Base-by-base conservation (phyloP, 2,113 vertebrate species). In the Lophochroa leadbeateri region DNA sequence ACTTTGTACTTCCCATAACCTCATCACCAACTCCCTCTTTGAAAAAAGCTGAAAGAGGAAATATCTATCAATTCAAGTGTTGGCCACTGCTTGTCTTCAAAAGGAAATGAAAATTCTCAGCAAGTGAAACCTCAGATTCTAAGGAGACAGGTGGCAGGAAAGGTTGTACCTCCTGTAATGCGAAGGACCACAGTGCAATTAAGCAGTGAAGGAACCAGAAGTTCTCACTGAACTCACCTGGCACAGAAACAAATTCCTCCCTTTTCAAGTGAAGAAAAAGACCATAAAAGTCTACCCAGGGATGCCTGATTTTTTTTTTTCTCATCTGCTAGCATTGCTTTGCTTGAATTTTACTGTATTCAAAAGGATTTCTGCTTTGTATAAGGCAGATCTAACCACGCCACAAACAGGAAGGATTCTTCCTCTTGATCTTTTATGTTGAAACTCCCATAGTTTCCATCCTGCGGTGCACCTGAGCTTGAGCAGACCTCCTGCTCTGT, bases 41-140 rank as follows among this genome's bases (percentile, higher is more conserved):
- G 70, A 90, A 80, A 69, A 72, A 74, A 81, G 21, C 2, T 58
- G 52, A 76, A 75, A 80, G 33, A 88, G 35, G 75, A 88, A 93
- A 80, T 67, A 47, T 52, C 79, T 86, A 75, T 86, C 88, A 67
- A n/a, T 53, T 93, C 24, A 75, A 71, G 74, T 71, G 81, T 39
- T 53, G 58, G 31, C 28, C 33, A 64, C 77, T 46, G 63, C 67
- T 82, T 53, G 39, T 57, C 80, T 92, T 74, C 20, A 19, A 83
- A 96, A 92, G 83, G 76, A 96, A 92, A 92, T 63, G 28, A 88
- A 77, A 94, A 63, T 71, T 77, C 76, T 39, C 64, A 96, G 71
- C 82, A 88, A 94, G 58, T 49, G 44, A 86, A 90, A 76, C 27
- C 44, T 82, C 80, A 61, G 53, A 8, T 24, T 85, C 35, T 39